Evolutionary conservation across 2,797 vertebrate species (phyloP), one percentile per base, ranked within the genome.

Genomic region (Clarias laeviceps): DNA sequence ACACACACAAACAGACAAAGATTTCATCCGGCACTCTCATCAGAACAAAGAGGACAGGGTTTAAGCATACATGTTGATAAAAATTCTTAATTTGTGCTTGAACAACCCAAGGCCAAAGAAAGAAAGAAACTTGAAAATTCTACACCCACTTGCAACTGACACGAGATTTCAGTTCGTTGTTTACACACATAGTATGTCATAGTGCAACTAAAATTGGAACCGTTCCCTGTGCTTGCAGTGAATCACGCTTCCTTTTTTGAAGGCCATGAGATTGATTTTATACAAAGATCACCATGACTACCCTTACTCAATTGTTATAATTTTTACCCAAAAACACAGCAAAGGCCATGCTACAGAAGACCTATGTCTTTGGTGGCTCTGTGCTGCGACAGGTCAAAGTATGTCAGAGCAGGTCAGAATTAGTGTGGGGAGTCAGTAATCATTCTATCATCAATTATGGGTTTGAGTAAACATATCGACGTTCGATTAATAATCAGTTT

Each of bases 251-350:
- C 29, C 50, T 78, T 86, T 85, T 85, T 86, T 73, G 62, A 56
- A 82, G 29, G 27, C 65, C 22, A 45, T 59, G 34, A 59, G 84
- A 83, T 70, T 74, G 3, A 72, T 7, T 22, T 62, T 82, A 40
- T 34, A 84, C 40, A 80, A 84, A 68, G 62, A 70, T 88, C 83
- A 65, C 81, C 81, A 85, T 82, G 81, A 88, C 85, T 83, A 85
- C 83, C 59, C n/a, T 15, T 14, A 59, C 20, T 66, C 17, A 27
- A 20, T 61, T 40, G 34, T 80, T 54, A 59, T 37, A 79, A 32
- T 50, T 61, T 59, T 82, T 64, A 56, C n/a, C n/a, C n/a, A 50
- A 85, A 70, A 81, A 78, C 56, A 37, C 22, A 78, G 14, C 9
- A 64, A 66, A 40, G 8, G 27, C 56, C 24, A 57, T 62, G 50